Evolutionary conservation across 2,797 vertebrate species (phyloP).

Genomic region (Malurus leucopterus): DNA sequence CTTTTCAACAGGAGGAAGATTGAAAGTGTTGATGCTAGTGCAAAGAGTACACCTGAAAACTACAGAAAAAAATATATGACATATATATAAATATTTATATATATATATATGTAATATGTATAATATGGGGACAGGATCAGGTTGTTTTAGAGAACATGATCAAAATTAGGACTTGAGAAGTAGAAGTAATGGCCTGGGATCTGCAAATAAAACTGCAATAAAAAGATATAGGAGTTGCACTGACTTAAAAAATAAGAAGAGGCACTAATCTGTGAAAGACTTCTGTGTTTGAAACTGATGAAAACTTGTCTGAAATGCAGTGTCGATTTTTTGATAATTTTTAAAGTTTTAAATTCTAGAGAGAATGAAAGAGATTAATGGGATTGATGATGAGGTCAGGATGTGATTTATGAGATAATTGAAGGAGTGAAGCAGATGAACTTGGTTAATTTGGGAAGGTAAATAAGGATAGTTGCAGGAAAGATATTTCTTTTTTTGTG

Average conservation of each 20-base stretch:
- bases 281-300: neutral
- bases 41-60: neutral
- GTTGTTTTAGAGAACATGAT: neutral
- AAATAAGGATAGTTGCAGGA: neutral
- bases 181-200: neutral
- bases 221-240: neutral
- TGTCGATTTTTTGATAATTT: neutral
- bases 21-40: neutral
- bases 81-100: too few species aligned
- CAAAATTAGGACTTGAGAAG: neutral
- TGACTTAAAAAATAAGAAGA: neutral
- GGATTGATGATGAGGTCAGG: neutral
- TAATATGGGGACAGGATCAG: neutral
- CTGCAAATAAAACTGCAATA: neutral
- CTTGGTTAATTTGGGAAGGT: conserved; percentile 3
- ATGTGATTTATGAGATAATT: neutral
- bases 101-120: neutral
- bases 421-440: neutral
- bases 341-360: neutral
- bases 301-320: neutral
- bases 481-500: neutral
- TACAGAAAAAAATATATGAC: neutral
- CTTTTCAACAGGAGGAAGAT: neutral
- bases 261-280: neutral
- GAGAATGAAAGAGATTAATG: neutral